phyloP scores from a whole-genome alignment of 2,113 vertebrate species.

The Pseudorectes ferrugineus region DNA sequence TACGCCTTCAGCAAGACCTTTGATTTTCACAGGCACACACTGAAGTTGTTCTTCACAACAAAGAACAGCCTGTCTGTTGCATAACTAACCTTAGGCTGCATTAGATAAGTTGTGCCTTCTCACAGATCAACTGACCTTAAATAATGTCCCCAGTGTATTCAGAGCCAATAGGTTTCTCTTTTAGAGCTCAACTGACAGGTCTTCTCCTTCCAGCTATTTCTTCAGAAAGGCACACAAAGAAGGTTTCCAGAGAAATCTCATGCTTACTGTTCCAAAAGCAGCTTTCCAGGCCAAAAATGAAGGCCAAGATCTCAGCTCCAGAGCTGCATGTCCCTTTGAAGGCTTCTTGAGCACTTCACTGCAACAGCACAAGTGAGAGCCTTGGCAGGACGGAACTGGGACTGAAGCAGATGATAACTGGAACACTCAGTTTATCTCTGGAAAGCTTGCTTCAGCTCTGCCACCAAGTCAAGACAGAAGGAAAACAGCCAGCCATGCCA shows the following conservation, averaged over 20 bases:
- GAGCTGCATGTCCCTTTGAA: neutral
- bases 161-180: conserved; percentile 46
- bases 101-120: conserved; percentile 56
- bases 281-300: neutral
- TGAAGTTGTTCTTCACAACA: conserved; percentile 45
- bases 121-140: conserved; percentile 65
- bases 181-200: conserved; percentile 45
- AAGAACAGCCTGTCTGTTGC: conserved; percentile 43
- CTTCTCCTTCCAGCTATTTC: conserved; percentile 61
- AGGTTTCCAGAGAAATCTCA: conserved; percentile 36
- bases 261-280: conserved; percentile 17
- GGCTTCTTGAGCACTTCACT: neutral
- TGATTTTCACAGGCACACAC: conserved; percentile 45
- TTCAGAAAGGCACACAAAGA: conserved; percentile 20
- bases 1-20: conserved; percentile 29
- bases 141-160: conserved; percentile 59
- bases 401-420: neutral
- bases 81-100: conserved; percentile 58
- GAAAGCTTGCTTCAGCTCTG: neutral
- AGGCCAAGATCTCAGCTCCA: conserved; percentile 12
- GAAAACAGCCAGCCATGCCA: neutral
- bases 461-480: neutral
- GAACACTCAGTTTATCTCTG: neutral
- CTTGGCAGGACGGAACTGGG: neutral
- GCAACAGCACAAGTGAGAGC: neutral